These are phyloP conservation scores for Sphinx pinastri DNA, from an alignment of 2,888 invertebrate genomes.

Conservation along the genomic window DNA sequence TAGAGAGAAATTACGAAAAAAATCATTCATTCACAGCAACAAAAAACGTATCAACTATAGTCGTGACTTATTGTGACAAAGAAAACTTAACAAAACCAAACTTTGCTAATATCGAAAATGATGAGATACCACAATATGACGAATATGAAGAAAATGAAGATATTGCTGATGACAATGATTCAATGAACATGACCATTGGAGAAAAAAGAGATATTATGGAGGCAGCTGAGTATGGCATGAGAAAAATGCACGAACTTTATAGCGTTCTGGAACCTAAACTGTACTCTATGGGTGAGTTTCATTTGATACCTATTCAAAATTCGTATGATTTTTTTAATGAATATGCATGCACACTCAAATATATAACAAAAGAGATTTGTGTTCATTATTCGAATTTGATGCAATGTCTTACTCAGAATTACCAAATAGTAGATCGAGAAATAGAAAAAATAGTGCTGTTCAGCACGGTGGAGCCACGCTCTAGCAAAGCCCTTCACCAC, in stretches of 20 bases:
- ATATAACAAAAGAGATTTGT: too few species aligned
- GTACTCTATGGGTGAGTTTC: constrained; percentile 86
- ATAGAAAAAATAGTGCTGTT: too few species aligned
- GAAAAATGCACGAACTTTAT: constrained; percentile 87
- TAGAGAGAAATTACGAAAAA: constrained; percentile 69
- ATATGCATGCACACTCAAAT: neutral
- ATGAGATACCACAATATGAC: constrained; percentile 45
- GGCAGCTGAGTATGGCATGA: constrained; percentile 87
- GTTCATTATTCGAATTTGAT: too few species aligned
- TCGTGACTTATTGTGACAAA: constrained; percentile 76
- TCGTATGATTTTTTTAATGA: neutral
- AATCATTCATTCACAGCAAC: constrained; percentile 68
- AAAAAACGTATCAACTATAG: constrained; percentile 74
- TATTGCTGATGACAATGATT: constrained; percentile 39
- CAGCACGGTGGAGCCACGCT: too few species aligned
- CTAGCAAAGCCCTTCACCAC: too few species aligned
- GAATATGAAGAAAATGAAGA: constrained; percentile 43
- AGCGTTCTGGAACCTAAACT: constrained; percentile 87
- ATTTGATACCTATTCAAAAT: neutral
- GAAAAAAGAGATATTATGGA: constrained; percentile 82
- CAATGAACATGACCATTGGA: constrained; percentile 51
- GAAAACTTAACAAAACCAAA: constrained; percentile 58
- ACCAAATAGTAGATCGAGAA: too few species aligned
- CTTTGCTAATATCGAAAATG: constrained; percentile 41
- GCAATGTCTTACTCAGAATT: too few species aligned